phyloP scores from a whole-genome alignment of 2,113 vertebrate species.

The Sphyrna mokarran region DNA sequence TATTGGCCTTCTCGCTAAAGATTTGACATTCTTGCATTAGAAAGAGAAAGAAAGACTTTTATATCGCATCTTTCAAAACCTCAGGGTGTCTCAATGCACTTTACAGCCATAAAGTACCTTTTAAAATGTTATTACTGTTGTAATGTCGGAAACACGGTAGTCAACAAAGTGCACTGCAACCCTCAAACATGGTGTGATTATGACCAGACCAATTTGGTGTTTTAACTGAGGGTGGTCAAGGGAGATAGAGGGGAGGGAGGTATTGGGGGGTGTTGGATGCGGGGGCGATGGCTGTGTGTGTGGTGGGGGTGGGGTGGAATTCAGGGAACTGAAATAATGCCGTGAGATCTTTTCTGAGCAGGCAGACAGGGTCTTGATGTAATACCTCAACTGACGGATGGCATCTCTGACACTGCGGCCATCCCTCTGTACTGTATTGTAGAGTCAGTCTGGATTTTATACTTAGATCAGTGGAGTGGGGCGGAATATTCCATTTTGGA shows the following conservation, averaged over 20 bases:
- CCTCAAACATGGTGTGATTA: background rate
- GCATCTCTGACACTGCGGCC: background rate
- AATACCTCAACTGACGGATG: background rate
- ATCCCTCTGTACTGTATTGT: background rate
- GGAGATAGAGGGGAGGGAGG: background rate
- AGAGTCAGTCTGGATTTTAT: too few species aligned
- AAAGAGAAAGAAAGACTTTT: too few species aligned
- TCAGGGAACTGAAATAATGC: background rate
- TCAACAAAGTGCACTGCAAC: background rate
- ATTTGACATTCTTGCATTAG: too few species aligned
- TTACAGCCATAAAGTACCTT: background rate
- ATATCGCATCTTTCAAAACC: too few species aligned
- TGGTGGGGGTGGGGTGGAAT: too few species aligned
- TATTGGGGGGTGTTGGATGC: too few species aligned
- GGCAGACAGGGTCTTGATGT: background rate
- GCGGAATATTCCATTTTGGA: too few species aligned
- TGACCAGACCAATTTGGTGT: background rate
- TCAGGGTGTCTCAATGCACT: background rate
- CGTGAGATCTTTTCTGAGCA: background rate
- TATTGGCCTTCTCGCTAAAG: too few species aligned
- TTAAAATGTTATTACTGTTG: background rate
- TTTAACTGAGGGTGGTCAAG: background rate
- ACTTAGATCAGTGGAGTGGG: too few species aligned
- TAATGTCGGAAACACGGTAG: background rate
- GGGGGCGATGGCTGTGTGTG: background rate